Percentiles rank a stretch among this genome's conserved stretches.
phyloP scores from a whole-genome alignment of 2,888 invertebrate species.

The Platycnemis pennipes region DNA sequence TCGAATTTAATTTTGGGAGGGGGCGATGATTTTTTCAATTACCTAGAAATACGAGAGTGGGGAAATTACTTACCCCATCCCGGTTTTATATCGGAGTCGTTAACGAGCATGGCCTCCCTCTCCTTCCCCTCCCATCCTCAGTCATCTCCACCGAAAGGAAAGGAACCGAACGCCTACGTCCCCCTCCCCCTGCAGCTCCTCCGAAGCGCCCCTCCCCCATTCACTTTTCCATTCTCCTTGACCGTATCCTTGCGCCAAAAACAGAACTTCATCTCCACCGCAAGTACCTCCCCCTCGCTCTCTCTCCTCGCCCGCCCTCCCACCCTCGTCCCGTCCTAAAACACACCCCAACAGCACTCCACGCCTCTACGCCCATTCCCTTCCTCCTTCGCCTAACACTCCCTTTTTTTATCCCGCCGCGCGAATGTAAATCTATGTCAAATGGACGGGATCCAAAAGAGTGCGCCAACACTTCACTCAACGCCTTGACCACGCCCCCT shows the following conservation, averaged over 20 bases:
- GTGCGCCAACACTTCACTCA: conserved; percentile 31
- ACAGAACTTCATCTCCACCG: not conserved
- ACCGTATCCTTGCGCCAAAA: not conserved
- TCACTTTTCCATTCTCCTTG: not conserved
- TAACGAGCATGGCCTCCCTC: not conserved
- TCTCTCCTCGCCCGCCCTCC: not conserved
- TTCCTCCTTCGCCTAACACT: not conserved
- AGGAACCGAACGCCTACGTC: not conserved
- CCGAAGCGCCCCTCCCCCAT: not conserved
- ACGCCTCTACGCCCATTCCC: not conserved
- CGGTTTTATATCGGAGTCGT: no score
- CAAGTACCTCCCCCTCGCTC: not conserved
- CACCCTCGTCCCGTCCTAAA: not conserved
- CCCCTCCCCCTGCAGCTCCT: not conserved
- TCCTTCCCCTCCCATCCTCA: not conserved
- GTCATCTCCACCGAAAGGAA: no score
- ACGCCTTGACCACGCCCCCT: not conserved
- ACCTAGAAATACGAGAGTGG: no score
- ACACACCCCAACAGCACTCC: not conserved
- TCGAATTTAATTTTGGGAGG: no score
- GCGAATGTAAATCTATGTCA: conserved; percentile 36
- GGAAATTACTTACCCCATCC: no score
- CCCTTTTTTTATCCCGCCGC: not conserved
- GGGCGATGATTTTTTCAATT: no score
- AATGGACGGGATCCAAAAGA: conserved; percentile 27